phyloP scores from a whole-genome alignment of 2,113 vertebrate genomes.

The Pyrgilauda ruficollis region DNA sequence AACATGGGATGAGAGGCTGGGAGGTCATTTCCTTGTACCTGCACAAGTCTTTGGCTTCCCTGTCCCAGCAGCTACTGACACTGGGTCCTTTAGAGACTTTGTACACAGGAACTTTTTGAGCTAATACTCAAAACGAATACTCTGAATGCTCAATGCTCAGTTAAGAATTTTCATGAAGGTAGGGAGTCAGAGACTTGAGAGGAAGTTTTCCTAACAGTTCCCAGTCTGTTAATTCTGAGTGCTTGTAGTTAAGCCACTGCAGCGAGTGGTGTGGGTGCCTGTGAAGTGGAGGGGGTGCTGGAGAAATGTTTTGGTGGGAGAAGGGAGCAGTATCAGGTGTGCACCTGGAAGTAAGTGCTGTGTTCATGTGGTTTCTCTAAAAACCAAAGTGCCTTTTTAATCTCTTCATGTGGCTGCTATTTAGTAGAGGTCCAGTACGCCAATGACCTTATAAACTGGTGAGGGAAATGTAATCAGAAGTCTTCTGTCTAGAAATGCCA shows the following conservation, averaged over 20 bases:
- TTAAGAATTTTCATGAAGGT: neutral
- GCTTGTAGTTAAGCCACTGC: neutral
- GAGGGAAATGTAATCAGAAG: neutral
- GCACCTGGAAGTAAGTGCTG: neutral
- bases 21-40: neutral
- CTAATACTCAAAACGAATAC: neutral
- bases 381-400: neutral
- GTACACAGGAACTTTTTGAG: neutral
- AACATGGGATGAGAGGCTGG: neutral
- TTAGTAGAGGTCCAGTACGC: neutral
- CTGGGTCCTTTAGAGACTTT: neutral
- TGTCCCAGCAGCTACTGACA: neutral
- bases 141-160: neutral
- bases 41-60: neutral
- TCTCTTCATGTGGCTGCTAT: neutral
- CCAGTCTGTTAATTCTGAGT: neutral
- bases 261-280: accelerated
- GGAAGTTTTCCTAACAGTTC: neutral
- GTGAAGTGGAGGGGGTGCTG: neutral
- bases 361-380: neutral
- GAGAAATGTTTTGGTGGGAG: neutral
- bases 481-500: neutral
- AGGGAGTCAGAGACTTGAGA: neutral
- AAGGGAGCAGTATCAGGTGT: neutral
- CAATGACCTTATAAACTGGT: neutral